Evolutionary conservation across 2,797 vertebrate genomes (phyloP).

Genomic region (Lacerta bilineata): DNA sequence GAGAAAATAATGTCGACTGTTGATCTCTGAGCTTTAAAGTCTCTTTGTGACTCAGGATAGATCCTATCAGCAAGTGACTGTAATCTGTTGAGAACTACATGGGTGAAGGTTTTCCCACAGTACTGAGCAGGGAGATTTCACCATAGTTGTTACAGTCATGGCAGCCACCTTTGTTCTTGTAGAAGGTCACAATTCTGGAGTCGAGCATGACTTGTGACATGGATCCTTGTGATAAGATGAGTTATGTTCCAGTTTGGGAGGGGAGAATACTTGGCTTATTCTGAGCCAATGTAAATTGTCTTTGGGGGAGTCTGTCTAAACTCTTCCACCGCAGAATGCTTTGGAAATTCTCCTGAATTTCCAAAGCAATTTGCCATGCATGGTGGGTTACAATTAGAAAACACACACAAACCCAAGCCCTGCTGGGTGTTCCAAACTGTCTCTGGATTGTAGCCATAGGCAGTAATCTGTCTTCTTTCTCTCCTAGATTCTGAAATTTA

Average conservation of each 20-base stretch:
- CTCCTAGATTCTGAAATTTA: neutral
- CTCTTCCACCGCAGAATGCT: neutral
- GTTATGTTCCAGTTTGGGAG: neutral
- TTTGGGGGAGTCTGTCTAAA: neutral
- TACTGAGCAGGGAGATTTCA: no score
- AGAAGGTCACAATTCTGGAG: no score
- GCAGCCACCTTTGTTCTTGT: no score
- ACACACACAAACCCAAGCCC: neutral
- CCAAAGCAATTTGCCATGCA: slow-evolving; percentile 31
- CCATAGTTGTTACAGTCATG: no score
- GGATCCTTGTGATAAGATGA: neutral
- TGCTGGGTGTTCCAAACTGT: slow-evolving; percentile 17
- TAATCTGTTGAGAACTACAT: no score
- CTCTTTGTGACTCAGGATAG: no score
- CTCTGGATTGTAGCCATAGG: slow-evolving; percentile 11
- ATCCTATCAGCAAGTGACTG: no score
- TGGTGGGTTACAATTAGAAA: slow-evolving; percentile 13
- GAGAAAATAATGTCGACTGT: no score
- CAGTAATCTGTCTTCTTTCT: neutral
- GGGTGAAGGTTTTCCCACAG: no score
- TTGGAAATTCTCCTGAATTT: slow-evolving; percentile 27
- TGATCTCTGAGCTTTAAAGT: no score
- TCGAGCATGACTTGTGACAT: no score
- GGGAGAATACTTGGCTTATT: neutral
- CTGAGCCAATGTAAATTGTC: slow-evolving; percentile 8